These are phyloP conservation scores for Rhodinocichla rosea DNA, from an alignment of 2,113 vertebrate genomes.

Conservation along the genomic window DNA sequence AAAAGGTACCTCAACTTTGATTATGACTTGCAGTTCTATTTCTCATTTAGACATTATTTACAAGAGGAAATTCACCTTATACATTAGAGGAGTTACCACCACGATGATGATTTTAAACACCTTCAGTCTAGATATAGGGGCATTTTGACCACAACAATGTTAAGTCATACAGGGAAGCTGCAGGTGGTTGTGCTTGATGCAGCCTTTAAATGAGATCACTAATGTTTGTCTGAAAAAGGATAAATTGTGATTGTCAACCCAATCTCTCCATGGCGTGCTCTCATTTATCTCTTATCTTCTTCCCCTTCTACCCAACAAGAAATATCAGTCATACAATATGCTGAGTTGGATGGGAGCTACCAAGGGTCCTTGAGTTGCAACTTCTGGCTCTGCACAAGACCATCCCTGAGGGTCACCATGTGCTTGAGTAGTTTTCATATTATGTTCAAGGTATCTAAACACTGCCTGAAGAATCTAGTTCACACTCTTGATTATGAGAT, in stretches of 20 bases:
- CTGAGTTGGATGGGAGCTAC: background rate
- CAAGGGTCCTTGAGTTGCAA: fast-evolving
- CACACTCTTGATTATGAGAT: background rate
- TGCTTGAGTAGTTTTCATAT: background rate
- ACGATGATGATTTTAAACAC: background rate
- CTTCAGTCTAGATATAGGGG: background rate
- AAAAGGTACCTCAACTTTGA: background rate
- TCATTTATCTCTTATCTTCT: background rate
- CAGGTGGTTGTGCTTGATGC: background rate
- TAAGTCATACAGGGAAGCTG: background rate
- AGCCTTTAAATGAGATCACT: background rate
- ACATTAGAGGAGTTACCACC: background rate
- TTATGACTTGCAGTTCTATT: background rate
- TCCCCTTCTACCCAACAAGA: background rate
- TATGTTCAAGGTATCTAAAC: background rate
- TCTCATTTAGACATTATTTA: background rate
- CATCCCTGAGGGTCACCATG: background rate
- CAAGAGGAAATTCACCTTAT: background rate
- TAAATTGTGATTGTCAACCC: background rate
- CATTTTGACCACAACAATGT: background rate
- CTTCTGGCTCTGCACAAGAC: background rate
- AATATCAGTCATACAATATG: background rate
- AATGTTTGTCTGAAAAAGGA: background rate
- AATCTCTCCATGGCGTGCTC: background rate
- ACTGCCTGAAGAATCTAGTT: background rate